These are phyloP conservation scores for Phalacrocorax aristotelis DNA, from an alignment of 2,113 vertebrate species.

Conservation along the genomic window DNA sequence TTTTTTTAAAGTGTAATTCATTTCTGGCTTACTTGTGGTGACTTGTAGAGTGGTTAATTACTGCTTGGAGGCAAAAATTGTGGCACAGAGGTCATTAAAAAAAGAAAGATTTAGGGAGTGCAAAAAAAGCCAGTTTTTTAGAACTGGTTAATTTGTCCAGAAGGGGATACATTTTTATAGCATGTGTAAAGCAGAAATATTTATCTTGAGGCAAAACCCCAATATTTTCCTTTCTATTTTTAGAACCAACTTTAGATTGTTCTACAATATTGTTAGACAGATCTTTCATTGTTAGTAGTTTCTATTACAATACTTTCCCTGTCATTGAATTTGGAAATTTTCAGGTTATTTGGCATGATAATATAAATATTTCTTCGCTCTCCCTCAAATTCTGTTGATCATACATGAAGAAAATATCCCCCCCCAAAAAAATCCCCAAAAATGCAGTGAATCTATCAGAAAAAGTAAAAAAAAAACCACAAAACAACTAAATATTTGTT, in stretches of 20 bases:
- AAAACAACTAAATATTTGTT: neutral
- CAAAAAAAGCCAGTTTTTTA: neutral
- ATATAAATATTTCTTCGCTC: neutral
- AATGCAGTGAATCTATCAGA: neutral
- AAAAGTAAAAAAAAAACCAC: neutral
- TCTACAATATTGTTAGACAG: neutral
- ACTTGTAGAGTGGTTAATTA: constrained; percentile 56
- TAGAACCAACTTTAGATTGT: neutral
- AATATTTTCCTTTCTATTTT: constrained; percentile 45
- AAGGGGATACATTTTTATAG: constrained; percentile 28
- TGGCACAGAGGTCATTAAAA: neutral
- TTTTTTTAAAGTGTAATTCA: neutral
- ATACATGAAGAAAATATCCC: neutral
- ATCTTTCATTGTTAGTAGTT: neutral
- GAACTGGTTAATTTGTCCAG: constrained; percentile 3
- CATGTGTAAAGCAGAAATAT: constrained; percentile 22
- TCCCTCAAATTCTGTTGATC: neutral
- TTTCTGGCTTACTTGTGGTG: constrained; percentile 18
- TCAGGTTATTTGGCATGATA: neutral
- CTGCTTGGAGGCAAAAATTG: constrained; percentile 23
- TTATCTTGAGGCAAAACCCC: constrained; percentile 31
- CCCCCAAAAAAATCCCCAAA: neutral
- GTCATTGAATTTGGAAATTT: neutral
- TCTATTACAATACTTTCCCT: neutral
- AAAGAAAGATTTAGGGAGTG: constrained; percentile 40